Evolutionary conservation across 2,797 vertebrate genomes (phyloP), one percentile per base, ranked within the genome.

Genomic region (Gymnothorax reevesii): DNA sequence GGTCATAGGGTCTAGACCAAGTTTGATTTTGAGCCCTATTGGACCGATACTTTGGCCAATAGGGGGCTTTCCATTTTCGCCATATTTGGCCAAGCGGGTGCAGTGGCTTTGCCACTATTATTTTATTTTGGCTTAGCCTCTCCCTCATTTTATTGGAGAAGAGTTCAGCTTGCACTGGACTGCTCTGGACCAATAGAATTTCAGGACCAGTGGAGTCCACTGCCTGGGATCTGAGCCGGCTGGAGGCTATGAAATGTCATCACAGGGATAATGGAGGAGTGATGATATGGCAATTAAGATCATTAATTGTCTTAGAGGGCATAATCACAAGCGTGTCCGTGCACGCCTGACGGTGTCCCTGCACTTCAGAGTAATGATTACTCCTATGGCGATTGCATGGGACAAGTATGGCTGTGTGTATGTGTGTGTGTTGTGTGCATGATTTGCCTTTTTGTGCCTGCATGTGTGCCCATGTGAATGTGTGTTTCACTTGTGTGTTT

Each of bases 261-360:
- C 52, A 0, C 15, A 9, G 33, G 49, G 77, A 52, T 22, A 20
- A 55, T 6, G 77, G 49, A 55, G 77, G 77, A 55, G 20, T 80
- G 77, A n/a, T 80, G 20, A 80, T 80, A 49, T 33, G 42, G 49
- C 17, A n/a, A 22, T 52, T n/a, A 80, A 55, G 7, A 20, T 12
- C 77, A 20, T 80, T 80, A 80, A 55, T 80, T 80, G 77, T 80
- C 77, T 73, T 33, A 73, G 69, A 73, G 69, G 17, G 12, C 25
- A 15, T 73, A 73, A 33, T 25, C 27, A 15, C 42, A 73, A 33
- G 69, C 27, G 27, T 42, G 27, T 73, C 42, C 42, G 9, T 33
- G 69, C 69, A 55, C 20, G 20, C 2, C 4, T 82, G 52, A 57
- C 52, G 57, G 10, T 82, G 79, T 4, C 54, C 79, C 79, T 55